Evolutionary conservation across 1,140 invertebrate species (phyloP), one percentile per base, ranked within the genome.

Genomic region (Nasonia vitripennis): DNA sequence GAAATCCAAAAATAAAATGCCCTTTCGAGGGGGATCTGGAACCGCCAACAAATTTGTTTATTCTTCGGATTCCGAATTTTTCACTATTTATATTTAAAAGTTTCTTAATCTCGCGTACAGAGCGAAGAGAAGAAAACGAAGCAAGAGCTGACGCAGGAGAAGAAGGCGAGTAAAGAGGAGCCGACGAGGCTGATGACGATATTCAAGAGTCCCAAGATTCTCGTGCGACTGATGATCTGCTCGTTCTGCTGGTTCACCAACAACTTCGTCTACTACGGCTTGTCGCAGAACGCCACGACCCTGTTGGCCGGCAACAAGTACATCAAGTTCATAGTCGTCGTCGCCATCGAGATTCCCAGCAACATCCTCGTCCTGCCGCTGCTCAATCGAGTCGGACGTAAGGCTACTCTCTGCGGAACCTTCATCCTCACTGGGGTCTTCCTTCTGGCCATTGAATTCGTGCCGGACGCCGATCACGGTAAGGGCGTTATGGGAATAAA

Each of bases 221-320:
- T 96, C 90, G 91, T 95, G 88, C 94, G 96, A 45, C 93, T 96
- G 79, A 89, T 95, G 9, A 94, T 95, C 27, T 95, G 96, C 86
- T 95, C 94, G 73, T 95, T 96, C 91, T 96, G 94, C 91, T 97
- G 95, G 96, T 91, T 95, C 2, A 94, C 95, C 2, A 94, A 95
- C 87, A 94, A 95, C 1, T 95, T 97, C 88, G 95, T 97, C 6
- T 98, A 97, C 91, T 98, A 97, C 90, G 97, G 97, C 0, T 91
- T 98, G 9, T 96, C 96, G 11, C 94, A 97, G 70, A 97, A 97
- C 90, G 95, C 96, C 0, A 45, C 41, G 14, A 96, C 96, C 11
- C 94, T 96, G 55, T 93, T 98, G 34, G 95, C 95, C 17, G 96
- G 96, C 6, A 94, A 97, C 89, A 94, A 94, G 88, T 96, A 97